A percentile compares a stretch with the other conserved stretches of the same genome.
Evolutionary conservation across 1,140 invertebrate species (phyloP).

Genomic region (Probaryconus sp.): DNA sequence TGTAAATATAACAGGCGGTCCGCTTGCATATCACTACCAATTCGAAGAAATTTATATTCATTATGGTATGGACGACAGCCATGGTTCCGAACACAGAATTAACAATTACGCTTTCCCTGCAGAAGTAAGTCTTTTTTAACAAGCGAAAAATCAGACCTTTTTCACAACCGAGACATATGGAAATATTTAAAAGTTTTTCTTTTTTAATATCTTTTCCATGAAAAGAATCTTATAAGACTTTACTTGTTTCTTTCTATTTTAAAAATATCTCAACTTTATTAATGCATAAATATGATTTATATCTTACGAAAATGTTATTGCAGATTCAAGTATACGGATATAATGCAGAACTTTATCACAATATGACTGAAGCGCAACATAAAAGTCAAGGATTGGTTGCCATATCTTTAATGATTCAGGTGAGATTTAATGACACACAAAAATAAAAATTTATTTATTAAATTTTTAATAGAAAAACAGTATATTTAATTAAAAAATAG

Average conservation of each 20-base stretch:
- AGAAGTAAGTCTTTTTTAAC: conserved; percentile 83
- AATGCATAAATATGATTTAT: too few relatives aligned
- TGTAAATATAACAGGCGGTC: conserved; percentile 96
- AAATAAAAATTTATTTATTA: too few relatives aligned
- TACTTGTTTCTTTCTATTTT: too few relatives aligned
- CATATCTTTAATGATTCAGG: conserved; percentile 96
- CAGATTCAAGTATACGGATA: conserved; percentile 97
- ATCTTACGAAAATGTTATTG: conserved; percentile 70
- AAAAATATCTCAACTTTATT: too few relatives aligned
- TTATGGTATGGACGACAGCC: conserved; percentile 90
- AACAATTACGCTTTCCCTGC: conserved; percentile 95
- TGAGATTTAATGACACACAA: too few relatives aligned
- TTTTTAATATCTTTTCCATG: too few relatives aligned
- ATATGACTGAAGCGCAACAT: conserved; percentile 96
- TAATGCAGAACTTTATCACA: conserved; percentile 97
- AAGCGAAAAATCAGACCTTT: background rate
- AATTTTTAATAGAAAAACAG: too few relatives aligned
- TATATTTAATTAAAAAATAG: too few relatives aligned
- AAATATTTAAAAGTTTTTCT: too few relatives aligned
- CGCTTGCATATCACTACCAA: conserved; percentile 95
- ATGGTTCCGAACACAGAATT: conserved; percentile 95
- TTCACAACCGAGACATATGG: too few relatives aligned
- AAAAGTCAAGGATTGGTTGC: conserved; percentile 95
- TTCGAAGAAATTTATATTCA: conserved; percentile 97
- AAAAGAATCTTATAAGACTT: too few relatives aligned